Base-by-base conservation (phyloP, 92 coral and sea anemone genomes). In the Umimayanthus kanabou region DNA sequence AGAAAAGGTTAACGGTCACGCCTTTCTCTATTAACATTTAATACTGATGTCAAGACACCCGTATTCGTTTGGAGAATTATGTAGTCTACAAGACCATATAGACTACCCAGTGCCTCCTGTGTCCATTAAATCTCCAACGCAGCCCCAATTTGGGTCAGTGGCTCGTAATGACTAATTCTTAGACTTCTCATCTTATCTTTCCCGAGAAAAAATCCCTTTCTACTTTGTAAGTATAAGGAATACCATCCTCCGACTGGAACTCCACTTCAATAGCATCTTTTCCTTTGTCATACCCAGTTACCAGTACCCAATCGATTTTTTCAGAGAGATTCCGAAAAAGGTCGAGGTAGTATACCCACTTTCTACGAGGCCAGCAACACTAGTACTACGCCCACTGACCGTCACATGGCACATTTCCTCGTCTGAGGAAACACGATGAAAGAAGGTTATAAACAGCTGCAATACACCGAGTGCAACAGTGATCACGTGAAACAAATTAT, bases 61-160 rank as follows among this genome's bases (percentile, higher is more conserved):
- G 75, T 70, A n/a, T 25, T 70, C 75, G 39, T 70, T 70, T 70
- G 75, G 26, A 70, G 75, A 70, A 25, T 70, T 70, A 70, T 26
- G 75, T 70, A 70, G 75, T 70, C 90, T 61, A n/a, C n/a, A n/a
- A n/a, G n/a, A n/a, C n/a, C n/a, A n/a, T 73, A 88, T 72, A 25
- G 90, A 82, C 90, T 87, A 88, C 50, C 85, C 30, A 88, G 82
- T 33, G 80, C 90, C 30, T 80, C 90, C 65, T 88, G 77, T 39
- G 86, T 71, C 90, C 90, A 80, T 47, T 80, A 71, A 53, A 80
- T 53, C 30, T 80, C 86, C 64, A 88, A 70, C 61, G 25, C 77
- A 64, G 90, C 79, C 7, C 90, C 87, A 14, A 88, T 81, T 23
- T 81, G 61, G 55, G 64, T 66, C 26, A 88, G 73, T 80, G 74